Percentiles rank a stretch among this genome's conserved stretches.
Evolutionary conservation across 2,888 invertebrate genomes (phyloP).

Genomic region (Hypercompe scribonia): DNA sequence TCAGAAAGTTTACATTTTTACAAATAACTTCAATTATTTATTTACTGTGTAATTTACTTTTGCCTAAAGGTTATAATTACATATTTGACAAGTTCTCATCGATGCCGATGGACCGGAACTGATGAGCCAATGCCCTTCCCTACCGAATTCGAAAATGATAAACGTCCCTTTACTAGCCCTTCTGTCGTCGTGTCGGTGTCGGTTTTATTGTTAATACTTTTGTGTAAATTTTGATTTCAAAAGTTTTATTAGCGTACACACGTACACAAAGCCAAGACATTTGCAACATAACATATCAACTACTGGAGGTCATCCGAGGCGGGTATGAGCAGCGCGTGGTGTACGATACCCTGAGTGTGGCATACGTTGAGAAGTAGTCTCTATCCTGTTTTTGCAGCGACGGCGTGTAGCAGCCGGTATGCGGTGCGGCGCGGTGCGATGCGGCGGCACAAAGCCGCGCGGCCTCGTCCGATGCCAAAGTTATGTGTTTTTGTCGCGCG

Average conservation of each 20-base stretch:
- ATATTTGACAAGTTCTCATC: not conserved
- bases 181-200: not conserved
- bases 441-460: slow-evolving; percentile 53
- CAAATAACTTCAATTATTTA: not conserved
- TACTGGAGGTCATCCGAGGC: not conserved
- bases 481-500: slow-evolving; percentile 71
- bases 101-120: not conserved
- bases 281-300: not conserved
- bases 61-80: not conserved
- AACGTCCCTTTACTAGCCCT: not conserved
- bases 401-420: slow-evolving; percentile 14
- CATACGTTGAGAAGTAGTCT: not conserved
- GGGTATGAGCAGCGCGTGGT: not conserved
- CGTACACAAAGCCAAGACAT: not conserved
- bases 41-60: not conserved
- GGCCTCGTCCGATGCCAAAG: slow-evolving; percentile 51
- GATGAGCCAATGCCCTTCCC: not conserved
- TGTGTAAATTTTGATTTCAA: no score
- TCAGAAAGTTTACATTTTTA: not conserved
- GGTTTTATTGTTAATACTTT: not conserved
- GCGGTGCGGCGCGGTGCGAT: slow-evolving; percentile 34
- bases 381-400: not conserved
- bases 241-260: no score
- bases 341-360: not conserved
- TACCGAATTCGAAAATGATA: not conserved